Base-by-base conservation (phyloP, 2,888 invertebrate species). In the Mayetiola destructor region DNA sequence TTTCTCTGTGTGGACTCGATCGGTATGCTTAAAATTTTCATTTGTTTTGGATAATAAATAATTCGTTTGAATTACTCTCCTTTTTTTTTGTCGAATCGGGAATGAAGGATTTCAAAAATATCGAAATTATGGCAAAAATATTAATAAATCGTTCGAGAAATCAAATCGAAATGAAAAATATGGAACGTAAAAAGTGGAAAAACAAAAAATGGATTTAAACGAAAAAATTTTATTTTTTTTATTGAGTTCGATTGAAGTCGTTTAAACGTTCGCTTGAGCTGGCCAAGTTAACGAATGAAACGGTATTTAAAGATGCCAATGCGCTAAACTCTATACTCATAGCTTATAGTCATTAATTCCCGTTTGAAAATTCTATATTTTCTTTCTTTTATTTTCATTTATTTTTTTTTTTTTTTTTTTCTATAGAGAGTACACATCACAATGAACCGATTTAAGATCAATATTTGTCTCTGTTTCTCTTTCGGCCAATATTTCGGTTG, bases 201-300 rank as follows among this genome's bases (percentile, higher is more conserved):
- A 48, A 37, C 29, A 57, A 56, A 3, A 52, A 27, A 23, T n/a
- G 32, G 48, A 57, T 30, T 53, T 57, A 20, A 57, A 14, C 16
- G 14, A 21, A 48, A 55, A 18, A 37, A 37, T 52, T 57, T 57
- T 27, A 56, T 48, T 55, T 56, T 40, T 39, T 32, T 57, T 59
- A 55, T 55, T 37, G 40, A 23, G 59, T 57, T 56, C 57, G 57
- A 32, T 55, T 58, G 54, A 57, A 61, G 62, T 63, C 66, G 66
- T 65, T 67, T 66, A 66, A 65, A 64, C 62, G 64, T 64, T 65
- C 65, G 68, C 67, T 68, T 68, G 67, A 68, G 68, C 71, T 68
- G 68, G 66, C 64, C 67, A 68, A 67, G 65, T 65, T 62, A 65
- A 66, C 61, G 64, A 67, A 64, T 63, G 61, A 66, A 67, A 69